phyloP scores from a whole-genome alignment of 2,888 invertebrate species.

The Macroteleia sp. region DNA sequence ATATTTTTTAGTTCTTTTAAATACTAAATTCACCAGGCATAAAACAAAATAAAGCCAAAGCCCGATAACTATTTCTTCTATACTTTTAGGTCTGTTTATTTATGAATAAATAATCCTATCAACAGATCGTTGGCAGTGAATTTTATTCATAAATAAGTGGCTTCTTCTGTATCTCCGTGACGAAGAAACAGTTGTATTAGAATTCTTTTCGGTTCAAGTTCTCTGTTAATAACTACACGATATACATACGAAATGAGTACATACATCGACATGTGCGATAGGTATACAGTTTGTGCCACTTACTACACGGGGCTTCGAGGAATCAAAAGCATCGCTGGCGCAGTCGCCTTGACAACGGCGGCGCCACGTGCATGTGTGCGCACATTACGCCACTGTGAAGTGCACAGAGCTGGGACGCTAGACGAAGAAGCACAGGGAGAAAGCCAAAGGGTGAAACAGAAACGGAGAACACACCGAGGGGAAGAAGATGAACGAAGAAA shows the following conservation, averaged over 20 bases:
- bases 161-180: no score
- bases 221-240: background rate
- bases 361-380: constrained; percentile 80
- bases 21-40: no score
- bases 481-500: constrained; percentile 16
- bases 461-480: constrained; percentile 12
- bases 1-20: no score
- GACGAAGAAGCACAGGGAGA: constrained; percentile 37
- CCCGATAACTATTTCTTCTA: no score
- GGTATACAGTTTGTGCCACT: constrained; percentile 12
- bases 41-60: no score
- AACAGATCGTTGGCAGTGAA: no score
- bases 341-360: constrained; percentile 80
- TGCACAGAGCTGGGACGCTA: constrained; percentile 44
- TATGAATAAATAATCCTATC: no score
- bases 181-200: no score
- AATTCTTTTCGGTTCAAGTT: no score
- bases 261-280: constrained; percentile 1
- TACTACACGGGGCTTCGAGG: background rate
- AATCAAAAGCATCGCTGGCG: constrained; percentile 71
- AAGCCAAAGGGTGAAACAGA: constrained; percentile 19
- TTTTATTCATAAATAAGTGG: no score
- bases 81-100: no score
- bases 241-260: constrained; percentile 27
- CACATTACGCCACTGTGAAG: constrained; percentile 51